These are phyloP conservation scores for Oopsacas minuta DNA, from an alignment of 37 sponge, comb jelly and placozoan species.

Conservation along the genomic window DNA sequence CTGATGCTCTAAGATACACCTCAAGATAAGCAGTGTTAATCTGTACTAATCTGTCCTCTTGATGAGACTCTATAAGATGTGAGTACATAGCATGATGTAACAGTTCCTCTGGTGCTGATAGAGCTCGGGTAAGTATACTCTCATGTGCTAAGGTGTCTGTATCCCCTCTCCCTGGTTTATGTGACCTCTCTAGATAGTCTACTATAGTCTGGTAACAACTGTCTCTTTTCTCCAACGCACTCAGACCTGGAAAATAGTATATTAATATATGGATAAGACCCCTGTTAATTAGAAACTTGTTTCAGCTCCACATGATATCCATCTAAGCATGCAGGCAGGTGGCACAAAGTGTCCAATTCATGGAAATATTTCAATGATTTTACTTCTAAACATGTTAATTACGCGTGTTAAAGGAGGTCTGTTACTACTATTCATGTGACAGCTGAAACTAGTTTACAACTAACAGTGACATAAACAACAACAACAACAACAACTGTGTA, in stretches of 20 bases:
- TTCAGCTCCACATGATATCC: no score
- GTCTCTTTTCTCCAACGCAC: neutral
- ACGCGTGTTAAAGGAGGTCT: no score
- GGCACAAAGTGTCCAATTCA: no score
- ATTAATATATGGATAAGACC: neutral
- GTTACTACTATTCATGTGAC: no score
- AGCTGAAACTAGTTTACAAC: no score
- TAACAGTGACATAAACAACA: no score
- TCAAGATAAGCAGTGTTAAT: constrained; percentile 68
- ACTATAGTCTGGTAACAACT: neutral
- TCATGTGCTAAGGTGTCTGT: neutral
- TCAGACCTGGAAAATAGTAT: neutral
- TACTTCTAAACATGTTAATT: no score
- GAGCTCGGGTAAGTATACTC: constrained; percentile 26
- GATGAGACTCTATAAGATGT: constrained; percentile 50
- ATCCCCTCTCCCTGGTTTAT: neutral
- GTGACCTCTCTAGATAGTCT: neutral
- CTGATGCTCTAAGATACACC: constrained; percentile 47
- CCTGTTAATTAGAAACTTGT: no score
- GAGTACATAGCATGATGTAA: constrained; percentile 78
- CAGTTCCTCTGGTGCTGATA: constrained; percentile 61
- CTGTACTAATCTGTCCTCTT: constrained; percentile 60
- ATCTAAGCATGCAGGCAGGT: no score
- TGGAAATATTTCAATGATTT: no score
- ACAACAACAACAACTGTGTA: no score